These are phyloP conservation scores for Drosophila vallismaia DNA, from an alignment of 2,888 invertebrate genomes.

Conservation along the genomic window DNA sequence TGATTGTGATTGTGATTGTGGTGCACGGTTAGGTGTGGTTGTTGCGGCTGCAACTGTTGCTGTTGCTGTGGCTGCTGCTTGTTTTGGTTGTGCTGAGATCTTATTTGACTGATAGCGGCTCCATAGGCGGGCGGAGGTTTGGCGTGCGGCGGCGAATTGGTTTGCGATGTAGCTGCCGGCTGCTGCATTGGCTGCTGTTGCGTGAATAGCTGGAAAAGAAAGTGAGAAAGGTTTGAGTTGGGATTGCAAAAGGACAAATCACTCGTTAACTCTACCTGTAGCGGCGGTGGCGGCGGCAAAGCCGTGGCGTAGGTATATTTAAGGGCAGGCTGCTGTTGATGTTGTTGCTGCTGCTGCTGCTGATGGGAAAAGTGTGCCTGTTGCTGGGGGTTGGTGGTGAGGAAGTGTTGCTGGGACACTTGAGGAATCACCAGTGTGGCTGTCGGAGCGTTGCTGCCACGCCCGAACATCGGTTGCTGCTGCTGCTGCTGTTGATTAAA, in stretches of 20 bases:
- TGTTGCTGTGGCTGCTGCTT: slow-evolving; percentile 65
- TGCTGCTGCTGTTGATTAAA: slow-evolving; percentile 58
- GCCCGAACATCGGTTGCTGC: slow-evolving; percentile 46
- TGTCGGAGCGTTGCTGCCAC: slow-evolving; percentile 39
- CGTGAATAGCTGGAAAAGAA: slow-evolving; percentile 74
- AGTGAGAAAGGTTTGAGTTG: neutral
- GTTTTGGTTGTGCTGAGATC: slow-evolving; percentile 84
- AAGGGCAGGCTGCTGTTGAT: slow-evolving; percentile 63
- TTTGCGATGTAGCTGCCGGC: slow-evolving; percentile 38
- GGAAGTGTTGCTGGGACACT: slow-evolving; percentile 60
- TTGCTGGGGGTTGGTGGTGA: slow-evolving; percentile 48
- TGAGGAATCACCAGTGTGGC: slow-evolving; percentile 66
- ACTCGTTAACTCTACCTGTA: slow-evolving; percentile 69
- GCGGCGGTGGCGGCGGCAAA: slow-evolving; percentile 78
- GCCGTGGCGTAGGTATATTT: slow-evolving; percentile 75
- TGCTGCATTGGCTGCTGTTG: slow-evolving; percentile 24
- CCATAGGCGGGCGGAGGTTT: slow-evolving; percentile 84
- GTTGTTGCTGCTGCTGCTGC: slow-evolving; percentile 47
- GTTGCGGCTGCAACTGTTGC: slow-evolving; percentile 47
- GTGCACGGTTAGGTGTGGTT: slow-evolving; percentile 54
- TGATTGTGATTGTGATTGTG: slow-evolving; percentile 41
- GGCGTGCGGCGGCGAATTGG: slow-evolving; percentile 69
- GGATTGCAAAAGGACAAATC: neutral
- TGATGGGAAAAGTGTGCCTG: slow-evolving; percentile 55
- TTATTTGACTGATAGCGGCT: slow-evolving; percentile 83